phyloP scores from a whole-genome alignment of 2,797 vertebrate species.

The Sternotherus odoratus region DNA sequence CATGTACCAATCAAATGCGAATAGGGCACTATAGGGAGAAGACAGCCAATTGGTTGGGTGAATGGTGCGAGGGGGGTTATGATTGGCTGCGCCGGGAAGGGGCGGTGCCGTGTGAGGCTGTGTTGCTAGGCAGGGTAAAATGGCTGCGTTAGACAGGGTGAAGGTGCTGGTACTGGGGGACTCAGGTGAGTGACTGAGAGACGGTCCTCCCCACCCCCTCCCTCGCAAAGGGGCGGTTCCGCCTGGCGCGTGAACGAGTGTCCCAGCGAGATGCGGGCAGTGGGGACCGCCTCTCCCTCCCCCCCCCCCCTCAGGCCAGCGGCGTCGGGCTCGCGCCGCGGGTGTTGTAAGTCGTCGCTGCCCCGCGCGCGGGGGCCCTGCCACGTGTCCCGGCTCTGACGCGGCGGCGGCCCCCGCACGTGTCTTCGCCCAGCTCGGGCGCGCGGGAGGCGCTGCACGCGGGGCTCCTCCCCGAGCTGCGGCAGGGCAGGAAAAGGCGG shows the following conservation, averaged over 20 bases:
- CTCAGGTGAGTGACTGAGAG: slow-evolving; percentile 86
- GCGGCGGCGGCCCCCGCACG: too few relatives aligned
- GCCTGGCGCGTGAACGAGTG: neutral
- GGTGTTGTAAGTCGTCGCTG: too few relatives aligned
- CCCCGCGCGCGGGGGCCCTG: too few relatives aligned
- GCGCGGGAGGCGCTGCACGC: too few relatives aligned
- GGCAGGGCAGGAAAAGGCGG: too few relatives aligned
- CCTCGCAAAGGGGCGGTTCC: neutral
- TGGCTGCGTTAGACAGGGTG: slow-evolving; percentile 95
- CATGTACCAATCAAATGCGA: fast-evolving
- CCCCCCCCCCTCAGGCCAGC: too few relatives aligned
- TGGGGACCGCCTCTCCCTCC: too few relatives aligned
- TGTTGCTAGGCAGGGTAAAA: slow-evolving; percentile 67
- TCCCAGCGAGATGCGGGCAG: neutral
- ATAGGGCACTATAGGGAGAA: fast-evolving
- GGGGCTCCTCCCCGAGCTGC: too few relatives aligned
- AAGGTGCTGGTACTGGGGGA: slow-evolving; percentile 97
- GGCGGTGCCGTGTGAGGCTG: fast-evolving
- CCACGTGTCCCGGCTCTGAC: too few relatives aligned
- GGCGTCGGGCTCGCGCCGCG: too few relatives aligned
- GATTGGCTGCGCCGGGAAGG: neutral
- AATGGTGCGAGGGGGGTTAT: fast-evolving
- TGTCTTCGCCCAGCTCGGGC: too few relatives aligned
- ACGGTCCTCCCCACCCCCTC: too few relatives aligned
- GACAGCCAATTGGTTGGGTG: fast-evolving